Evolutionary conservation across 2,888 invertebrate genomes (phyloP).

Genomic region (Neocrepidodera transversa): DNA sequence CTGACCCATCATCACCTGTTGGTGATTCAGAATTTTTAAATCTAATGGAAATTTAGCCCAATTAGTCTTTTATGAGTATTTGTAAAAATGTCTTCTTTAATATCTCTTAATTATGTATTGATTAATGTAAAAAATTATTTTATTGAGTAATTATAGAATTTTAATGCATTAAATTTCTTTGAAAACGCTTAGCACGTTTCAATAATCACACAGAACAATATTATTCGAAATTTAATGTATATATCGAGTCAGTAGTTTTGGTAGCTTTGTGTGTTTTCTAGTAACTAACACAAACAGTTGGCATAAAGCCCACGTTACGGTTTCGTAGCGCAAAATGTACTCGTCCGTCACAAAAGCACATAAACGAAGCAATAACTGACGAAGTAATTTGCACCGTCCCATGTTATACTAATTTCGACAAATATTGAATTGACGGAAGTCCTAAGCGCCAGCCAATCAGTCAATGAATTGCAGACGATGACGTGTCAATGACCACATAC

Average conservation of each 20-base stretch:
- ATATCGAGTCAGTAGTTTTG: not conserved
- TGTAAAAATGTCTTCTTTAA: too few relatives aligned
- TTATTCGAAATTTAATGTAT: not conserved
- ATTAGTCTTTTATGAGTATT: too few relatives aligned
- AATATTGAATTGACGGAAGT: slow-evolving; percentile 8
- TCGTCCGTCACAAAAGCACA: slow-evolving; percentile 7
- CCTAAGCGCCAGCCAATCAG: not conserved
- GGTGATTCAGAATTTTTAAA: too few relatives aligned
- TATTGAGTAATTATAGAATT: too few relatives aligned
- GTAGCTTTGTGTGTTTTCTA: slow-evolving; percentile 10
- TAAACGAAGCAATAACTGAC: slow-evolving; percentile 25
- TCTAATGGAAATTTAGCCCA: too few relatives aligned
- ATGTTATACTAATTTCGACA: slow-evolving; percentile 26
- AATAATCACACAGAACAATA: not conserved
- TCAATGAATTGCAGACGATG: not conserved
- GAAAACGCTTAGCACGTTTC: too few relatives aligned
- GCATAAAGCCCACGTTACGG: slow-evolving; percentile 16
- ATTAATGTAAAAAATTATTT: too few relatives aligned
- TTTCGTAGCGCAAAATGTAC: slow-evolving; percentile 7
- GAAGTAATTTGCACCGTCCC: slow-evolving; percentile 27
- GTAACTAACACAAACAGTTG: slow-evolving; percentile 10
- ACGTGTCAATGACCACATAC: not conserved
- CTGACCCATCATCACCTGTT: too few relatives aligned
- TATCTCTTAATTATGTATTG: too few relatives aligned
- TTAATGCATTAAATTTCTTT: too few relatives aligned